Conservation (phyloP, 2,888 invertebrate species). For the Aleiodes alternator region DNA sequence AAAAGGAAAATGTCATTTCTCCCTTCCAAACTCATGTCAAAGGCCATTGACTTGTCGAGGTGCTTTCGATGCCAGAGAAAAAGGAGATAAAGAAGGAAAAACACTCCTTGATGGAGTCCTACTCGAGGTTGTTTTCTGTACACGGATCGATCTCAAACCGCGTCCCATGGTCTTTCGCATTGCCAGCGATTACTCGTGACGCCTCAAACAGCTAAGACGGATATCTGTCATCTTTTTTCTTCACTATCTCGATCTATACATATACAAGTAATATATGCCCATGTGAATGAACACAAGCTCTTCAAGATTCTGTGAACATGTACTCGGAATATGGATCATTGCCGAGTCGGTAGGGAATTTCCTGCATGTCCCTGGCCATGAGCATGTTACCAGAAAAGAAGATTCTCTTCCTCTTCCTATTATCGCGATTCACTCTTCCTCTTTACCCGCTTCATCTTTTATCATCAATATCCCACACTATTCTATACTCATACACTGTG, state of each 20-base stretch:
- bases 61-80: conserved; percentile 5
- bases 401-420: conserved; percentile 30
- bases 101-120: conserved; percentile 11
- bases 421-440: conserved; percentile 8
- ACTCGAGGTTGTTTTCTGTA: conserved; percentile 29
- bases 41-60: conserved; percentile 31
- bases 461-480: conserved; percentile 23
- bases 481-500: neutral
- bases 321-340: conserved; percentile 40
- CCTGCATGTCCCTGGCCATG: conserved; percentile 35
- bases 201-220: conserved; percentile 45
- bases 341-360: conserved; percentile 42
- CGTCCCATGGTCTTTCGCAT: conserved; percentile 35
- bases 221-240: conserved; percentile 33
- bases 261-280: conserved; percentile 10
- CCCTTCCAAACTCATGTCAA: conserved; percentile 25
- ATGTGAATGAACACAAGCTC: neutral
- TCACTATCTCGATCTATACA: conserved; percentile 20
- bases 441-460: conserved; percentile 5
- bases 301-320: too few species aligned
- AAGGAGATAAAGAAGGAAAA: neutral
- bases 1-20: conserved; percentile 41
- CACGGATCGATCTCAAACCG: conserved; percentile 42
- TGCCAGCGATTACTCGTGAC: conserved; percentile 43
- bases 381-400: conserved; percentile 35